phyloP scores from a whole-genome alignment of 2,888 invertebrate species.

The Rhorus exstirpatorius region DNA sequence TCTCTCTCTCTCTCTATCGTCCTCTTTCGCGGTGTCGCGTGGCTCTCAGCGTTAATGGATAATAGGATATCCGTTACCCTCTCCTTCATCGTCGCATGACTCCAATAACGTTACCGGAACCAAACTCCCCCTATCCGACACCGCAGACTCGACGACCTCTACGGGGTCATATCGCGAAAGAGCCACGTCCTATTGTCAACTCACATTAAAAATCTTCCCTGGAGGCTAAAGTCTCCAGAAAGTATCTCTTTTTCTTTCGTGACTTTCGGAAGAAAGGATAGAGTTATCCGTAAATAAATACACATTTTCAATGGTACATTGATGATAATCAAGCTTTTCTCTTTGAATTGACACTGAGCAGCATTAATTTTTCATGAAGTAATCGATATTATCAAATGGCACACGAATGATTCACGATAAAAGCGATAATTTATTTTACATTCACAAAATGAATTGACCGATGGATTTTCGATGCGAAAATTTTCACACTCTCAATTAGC shows the following conservation, averaged over 20 bases:
- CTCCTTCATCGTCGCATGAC: constrained; percentile 17
- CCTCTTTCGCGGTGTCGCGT: constrained; percentile 69
- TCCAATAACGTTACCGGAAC: constrained; percentile 51
- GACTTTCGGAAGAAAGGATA: background rate
- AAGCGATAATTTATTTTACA: too few relatives aligned
- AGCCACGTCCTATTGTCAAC: constrained; percentile 23
- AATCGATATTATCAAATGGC: too few relatives aligned
- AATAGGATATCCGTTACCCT: constrained; percentile 78
- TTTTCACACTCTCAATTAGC: too few relatives aligned
- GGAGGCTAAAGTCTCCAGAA: background rate
- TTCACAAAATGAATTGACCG: too few relatives aligned
- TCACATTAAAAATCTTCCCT: constrained; percentile 35
- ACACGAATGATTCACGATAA: too few relatives aligned
- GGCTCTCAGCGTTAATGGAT: constrained; percentile 75
- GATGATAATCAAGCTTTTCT: too few relatives aligned
- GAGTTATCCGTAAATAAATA: background rate
- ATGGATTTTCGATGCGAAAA: too few relatives aligned
- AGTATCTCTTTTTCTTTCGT: background rate
- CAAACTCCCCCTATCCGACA: constrained; percentile 6
- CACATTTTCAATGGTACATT: background rate
- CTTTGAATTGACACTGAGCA: too few relatives aligned
- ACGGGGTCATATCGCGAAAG: constrained; percentile 37
- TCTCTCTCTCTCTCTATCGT: constrained; percentile 21
- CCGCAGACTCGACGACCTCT: constrained; percentile 26
- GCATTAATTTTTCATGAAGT: too few relatives aligned